These are phyloP conservation scores for Myzus persicae DNA, from an alignment of 1,140 invertebrate species.

Conservation along the genomic window DNA sequence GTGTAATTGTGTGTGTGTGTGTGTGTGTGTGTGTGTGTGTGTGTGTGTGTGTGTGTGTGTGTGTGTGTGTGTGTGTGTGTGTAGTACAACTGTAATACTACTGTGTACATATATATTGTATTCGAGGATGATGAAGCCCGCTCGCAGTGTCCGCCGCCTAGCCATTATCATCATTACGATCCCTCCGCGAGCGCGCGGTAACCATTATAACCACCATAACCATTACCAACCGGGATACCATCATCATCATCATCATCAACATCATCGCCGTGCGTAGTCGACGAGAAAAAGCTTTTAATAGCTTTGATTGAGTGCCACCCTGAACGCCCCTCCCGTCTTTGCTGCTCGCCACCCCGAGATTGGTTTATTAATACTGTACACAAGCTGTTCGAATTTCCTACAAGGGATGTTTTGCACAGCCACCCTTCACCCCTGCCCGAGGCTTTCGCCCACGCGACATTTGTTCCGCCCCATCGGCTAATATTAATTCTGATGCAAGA, in stretches of 20 bases:
- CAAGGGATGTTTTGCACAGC: not conserved
- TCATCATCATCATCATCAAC: not conserved
- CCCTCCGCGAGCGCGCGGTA: not conserved
- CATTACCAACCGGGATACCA: conserved; percentile 26
- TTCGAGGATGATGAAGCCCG: not conserved
- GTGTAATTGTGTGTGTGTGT: too few relatives aligned
- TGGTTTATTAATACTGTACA: conserved; percentile 57
- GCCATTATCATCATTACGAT: conserved; percentile 14
- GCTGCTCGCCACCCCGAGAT: conserved; percentile 17
- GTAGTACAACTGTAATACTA: not conserved
- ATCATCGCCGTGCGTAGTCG: conserved; percentile 24
- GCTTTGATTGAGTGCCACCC: conserved; percentile 53
- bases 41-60: too few relatives aligned
- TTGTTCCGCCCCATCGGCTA: conserved; percentile 50
- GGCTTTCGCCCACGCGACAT: not conserved
- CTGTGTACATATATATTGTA: not conserved
- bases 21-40: too few relatives aligned
- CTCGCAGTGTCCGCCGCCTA: not conserved
- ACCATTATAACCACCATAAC: conserved; percentile 31
- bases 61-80: not conserved
- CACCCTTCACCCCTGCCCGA: too few relatives aligned
- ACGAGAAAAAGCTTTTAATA: conserved; percentile 59
- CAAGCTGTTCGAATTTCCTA: conserved; percentile 51
- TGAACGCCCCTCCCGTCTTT: not conserved
- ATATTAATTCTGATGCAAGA: conserved; percentile 57